These are phyloP conservation scores for Drosophila kurseongensis DNA, from an alignment of 1,140 invertebrate species.

Conservation along the genomic window DNA sequence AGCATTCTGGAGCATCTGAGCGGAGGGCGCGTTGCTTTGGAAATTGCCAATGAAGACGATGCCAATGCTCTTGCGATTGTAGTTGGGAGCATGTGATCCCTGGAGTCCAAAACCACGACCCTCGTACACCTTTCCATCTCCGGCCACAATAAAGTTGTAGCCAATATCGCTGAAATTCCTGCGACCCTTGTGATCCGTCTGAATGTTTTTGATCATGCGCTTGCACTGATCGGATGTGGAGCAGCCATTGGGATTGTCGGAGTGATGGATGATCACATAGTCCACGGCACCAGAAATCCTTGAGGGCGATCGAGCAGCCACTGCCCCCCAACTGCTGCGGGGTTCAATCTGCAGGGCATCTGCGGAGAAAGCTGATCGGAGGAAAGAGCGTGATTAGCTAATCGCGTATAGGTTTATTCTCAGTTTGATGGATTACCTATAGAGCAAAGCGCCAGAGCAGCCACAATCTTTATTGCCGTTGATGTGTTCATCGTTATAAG, in stretches of 20 bases:
- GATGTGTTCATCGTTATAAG: conserved; percentile 45
- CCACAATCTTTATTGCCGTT: conserved; percentile 42
- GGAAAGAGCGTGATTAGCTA: neutral
- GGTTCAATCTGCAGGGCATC: conserved; percentile 66
- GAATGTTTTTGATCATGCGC: conserved; percentile 86
- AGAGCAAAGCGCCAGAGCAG: conserved; percentile 36
- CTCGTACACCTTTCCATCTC: conserved; percentile 87
- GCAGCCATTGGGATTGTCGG: conserved; percentile 87
- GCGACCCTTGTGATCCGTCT: conserved; percentile 86
- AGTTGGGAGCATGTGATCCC: conserved; percentile 88
- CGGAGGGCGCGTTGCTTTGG: conserved; percentile 85
- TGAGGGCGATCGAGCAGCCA: conserved; percentile 63
- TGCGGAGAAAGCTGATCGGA: conserved; percentile 28
- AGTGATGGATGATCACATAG: conserved; percentile 92
- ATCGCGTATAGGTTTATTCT: neutral
- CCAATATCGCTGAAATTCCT: conserved; percentile 89
- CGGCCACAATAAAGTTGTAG: conserved; percentile 87
- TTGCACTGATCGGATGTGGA: conserved; percentile 85
- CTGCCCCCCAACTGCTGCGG: conserved; percentile 78
- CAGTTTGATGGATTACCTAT: conserved; percentile 61
- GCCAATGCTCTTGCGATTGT: conserved; percentile 89
- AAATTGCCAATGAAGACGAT: conserved; percentile 88
- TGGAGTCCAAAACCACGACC: conserved; percentile 89
- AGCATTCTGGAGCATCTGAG: conserved; percentile 87
- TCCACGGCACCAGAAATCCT: conserved; percentile 85